Percentiles rank a stretch among this genome's conserved stretches.
Evolutionary conservation across 2,888 invertebrate species (phyloP).

Genomic region (Notodonta ziczac): DNA sequence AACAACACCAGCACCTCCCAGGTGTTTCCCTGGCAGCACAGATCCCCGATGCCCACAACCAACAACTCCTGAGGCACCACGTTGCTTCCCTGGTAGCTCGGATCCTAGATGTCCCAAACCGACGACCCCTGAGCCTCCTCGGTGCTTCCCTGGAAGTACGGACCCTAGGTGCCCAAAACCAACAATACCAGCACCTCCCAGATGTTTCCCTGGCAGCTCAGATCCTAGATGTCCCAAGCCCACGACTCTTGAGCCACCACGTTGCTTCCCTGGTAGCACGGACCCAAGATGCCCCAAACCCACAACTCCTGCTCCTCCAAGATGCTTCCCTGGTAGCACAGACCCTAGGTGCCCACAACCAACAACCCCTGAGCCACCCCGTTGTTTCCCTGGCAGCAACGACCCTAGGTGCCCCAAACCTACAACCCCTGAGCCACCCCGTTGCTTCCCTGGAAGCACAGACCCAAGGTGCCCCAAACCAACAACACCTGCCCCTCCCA

Average conservation of each 20-base stretch:
- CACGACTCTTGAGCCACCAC: conserved; percentile 37
- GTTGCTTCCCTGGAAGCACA: conserved; percentile 14
- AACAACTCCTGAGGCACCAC: conserved; percentile 30
- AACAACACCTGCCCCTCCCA: conserved; percentile 28
- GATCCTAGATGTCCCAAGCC: conserved; percentile 63
- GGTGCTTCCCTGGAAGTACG: conserved; percentile 41
- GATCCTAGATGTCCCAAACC: conserved; percentile 59
- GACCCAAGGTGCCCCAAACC: conserved; percentile 21
- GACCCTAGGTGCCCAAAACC: conserved; percentile 56
- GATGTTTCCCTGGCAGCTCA: conserved; percentile 49
- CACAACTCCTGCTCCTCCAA: conserved; percentile 28
- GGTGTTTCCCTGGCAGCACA: conserved; percentile 29
- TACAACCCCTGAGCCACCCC: conserved; percentile 9
- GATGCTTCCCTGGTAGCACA: conserved; percentile 55
- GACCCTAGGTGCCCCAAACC: conserved; percentile 26
- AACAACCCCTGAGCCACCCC: conserved; percentile 35
- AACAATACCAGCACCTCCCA: conserved; percentile 38
- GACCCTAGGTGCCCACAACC: conserved; percentile 45
- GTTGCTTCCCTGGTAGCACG: conserved; percentile 33
- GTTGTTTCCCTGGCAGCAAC: conserved; percentile 37
- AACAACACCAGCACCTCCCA: conserved; percentile 42
- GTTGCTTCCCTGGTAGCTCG: conserved; percentile 50
- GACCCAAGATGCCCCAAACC: conserved; percentile 36
- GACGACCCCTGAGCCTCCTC: conserved; percentile 46
- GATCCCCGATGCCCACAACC: conserved; percentile 45